Evolutionary conservation across 2,797 vertebrate genomes (phyloP).

Genomic region (Danionella dracula): DNA sequence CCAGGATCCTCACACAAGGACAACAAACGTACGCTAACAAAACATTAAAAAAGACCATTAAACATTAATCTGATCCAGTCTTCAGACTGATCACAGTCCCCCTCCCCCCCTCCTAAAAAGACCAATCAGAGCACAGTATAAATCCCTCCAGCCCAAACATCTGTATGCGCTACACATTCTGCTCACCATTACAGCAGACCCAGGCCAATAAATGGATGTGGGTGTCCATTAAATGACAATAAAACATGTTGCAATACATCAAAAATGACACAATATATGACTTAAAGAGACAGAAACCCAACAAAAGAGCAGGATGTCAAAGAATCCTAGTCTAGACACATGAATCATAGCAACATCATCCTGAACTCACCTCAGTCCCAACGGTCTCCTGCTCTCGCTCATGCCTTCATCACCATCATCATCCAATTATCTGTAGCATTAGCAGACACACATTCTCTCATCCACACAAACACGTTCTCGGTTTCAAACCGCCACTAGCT

Average conservation of each 20-base stretch:
- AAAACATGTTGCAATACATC: neutral
- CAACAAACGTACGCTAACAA: neutral
- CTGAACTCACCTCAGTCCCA: conserved; percentile 63
- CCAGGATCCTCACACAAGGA: neutral
- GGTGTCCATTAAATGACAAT: neutral
- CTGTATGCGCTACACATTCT: neutral
- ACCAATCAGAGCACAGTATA: neutral
- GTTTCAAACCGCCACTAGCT: conserved; percentile 20
- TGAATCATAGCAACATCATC: too few species aligned
- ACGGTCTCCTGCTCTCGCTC: conserved; percentile 49
- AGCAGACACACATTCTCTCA: conserved; percentile 31
- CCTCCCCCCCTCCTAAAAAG: conserved; percentile 12
- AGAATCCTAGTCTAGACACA: too few species aligned
- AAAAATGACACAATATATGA: too few species aligned
- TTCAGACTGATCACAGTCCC: neutral
- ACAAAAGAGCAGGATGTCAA: too few species aligned
- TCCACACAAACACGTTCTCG: conserved; percentile 21
- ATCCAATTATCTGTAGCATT: conserved; percentile 8
- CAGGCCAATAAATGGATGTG: neutral
- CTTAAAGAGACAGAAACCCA: too few species aligned
- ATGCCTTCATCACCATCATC: conserved; percentile 49
- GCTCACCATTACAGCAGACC: neutral
- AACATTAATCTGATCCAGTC: neutral
- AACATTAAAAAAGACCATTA: neutral
- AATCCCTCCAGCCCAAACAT: conserved; percentile 24